Base-by-base conservation (phyloP, 1,140 invertebrate genomes). In the Drosophila pseudoananassae region DNA sequence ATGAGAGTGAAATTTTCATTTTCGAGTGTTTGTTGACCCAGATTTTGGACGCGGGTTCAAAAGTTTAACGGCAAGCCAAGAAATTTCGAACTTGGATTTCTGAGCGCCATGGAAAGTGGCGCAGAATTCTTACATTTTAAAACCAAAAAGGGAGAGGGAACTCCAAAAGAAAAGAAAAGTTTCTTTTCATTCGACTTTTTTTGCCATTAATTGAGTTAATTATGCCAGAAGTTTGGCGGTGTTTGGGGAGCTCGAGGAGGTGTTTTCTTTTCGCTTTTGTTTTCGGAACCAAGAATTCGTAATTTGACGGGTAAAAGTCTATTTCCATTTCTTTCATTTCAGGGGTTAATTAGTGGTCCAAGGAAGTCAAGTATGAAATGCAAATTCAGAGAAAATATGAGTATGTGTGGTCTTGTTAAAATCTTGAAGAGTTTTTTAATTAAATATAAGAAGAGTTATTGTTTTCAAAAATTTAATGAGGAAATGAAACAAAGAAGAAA, bases 1-100 rank as follows among this genome's bases (percentile, higher is more conserved):
- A 76, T 70, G 59, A 80, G 77, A 80, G 77, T 80, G 77, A 80
- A 80, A 80, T 76, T 65, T 65, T 20, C 12, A 47, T 65, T 65
- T 65, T 53, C 43, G 31, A 65, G 49, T 52, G 66, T 45, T 43
- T 38, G 56, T 14, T 76, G 73, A 76, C 73, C 72, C 40, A 43
- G 12, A 46, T 51, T 76, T 33, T 14, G 9, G 8, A 33, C n/a
- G 49, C 63, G 27, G 49, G 70, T 73, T 76, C 73, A 76, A 76
- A 76, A 51, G 73, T 76, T 76, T 51, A 29, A 40, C 33, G 52
- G 38, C 45, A 31, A 43, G 45, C 49, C 8, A 50, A 50, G 27
- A 70, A 38, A 60, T 36, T 52, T 40, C 36, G 23, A 69, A n/a
- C 23, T 43, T 27, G 33, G 15, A 63, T 10, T 43, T 36, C 12